Conservation (phyloP, 92 coral and sea anemone species). For the Palythoa grandis region DNA sequence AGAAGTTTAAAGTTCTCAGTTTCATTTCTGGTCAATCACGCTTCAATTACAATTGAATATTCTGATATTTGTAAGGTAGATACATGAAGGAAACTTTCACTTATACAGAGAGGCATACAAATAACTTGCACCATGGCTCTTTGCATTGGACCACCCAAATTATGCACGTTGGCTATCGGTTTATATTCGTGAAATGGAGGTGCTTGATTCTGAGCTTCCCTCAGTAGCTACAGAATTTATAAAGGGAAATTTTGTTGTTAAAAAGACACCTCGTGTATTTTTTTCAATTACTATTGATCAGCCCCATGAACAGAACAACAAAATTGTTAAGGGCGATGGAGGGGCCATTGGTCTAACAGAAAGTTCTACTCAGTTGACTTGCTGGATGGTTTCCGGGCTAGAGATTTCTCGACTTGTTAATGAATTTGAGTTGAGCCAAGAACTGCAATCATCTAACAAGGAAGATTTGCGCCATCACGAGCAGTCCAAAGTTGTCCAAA, state of each 20-base stretch:
- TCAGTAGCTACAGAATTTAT: conserved; percentile 50
- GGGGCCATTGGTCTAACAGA: neutral
- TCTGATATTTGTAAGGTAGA: too few species aligned
- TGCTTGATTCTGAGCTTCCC: conserved; percentile 47
- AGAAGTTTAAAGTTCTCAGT: too few species aligned
- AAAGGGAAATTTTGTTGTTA: conserved; percentile 63
- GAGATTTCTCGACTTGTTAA: too few species aligned
- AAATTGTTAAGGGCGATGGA: conserved; percentile 40
- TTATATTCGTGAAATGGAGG: conserved; percentile 64
- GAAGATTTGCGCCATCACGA: too few species aligned
- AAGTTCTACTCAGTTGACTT: too few species aligned
- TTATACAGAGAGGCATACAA: conserved; percentile 31
- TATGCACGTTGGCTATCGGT: conserved; percentile 69
- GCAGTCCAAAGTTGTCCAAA: too few species aligned
- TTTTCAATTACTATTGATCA: conserved; percentile 42
- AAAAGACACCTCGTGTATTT: conserved; percentile 53
- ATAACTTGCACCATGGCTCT: conserved; percentile 62
- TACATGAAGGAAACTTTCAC: neutral
- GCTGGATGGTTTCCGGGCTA: too few species aligned
- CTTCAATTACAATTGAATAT: too few species aligned
- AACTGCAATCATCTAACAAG: too few species aligned
- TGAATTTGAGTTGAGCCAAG: too few species aligned
- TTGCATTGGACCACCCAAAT: conserved; percentile 57
- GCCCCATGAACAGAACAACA: conserved; percentile 62
- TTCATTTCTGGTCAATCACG: too few species aligned